These are phyloP conservation scores for Vireo griseus DNA, from an alignment of 2,797 vertebrate species.

Conservation along the genomic window DNA sequence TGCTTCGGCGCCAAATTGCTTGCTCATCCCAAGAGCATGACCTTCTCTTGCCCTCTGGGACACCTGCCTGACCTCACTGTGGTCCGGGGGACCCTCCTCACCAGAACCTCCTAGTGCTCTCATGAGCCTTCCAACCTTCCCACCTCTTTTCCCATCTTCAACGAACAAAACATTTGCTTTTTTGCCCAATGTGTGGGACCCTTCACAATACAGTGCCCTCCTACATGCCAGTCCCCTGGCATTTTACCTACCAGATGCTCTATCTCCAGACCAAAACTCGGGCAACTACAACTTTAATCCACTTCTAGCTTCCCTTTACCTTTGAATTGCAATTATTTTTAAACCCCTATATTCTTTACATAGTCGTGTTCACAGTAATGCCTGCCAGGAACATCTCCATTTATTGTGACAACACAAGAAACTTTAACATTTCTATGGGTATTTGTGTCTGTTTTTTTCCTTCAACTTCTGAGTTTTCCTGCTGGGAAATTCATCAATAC, in stretches of 20 bases:
- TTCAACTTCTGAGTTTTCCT: background rate
- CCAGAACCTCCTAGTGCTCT: background rate
- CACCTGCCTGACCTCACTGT: rapidly evolving
- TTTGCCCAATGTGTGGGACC: background rate
- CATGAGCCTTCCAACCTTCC: background rate
- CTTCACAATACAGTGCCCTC: background rate
- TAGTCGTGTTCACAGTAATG: background rate
- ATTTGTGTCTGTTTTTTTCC: background rate
- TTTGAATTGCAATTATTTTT: background rate
- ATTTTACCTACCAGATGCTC: background rate
- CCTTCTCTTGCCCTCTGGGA: background rate
- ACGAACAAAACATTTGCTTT: rapidly evolving
- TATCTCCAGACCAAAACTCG: background rate
- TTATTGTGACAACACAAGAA: background rate
- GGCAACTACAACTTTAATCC: background rate
- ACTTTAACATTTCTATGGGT: background rate
- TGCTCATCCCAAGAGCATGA: background rate
- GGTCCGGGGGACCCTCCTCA: background rate
- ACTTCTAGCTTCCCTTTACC: background rate
- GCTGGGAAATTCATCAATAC: background rate
- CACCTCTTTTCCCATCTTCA: background rate
- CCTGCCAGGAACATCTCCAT: background rate
- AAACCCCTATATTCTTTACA: background rate
- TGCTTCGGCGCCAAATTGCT: rapidly evolving
- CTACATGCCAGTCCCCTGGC: background rate